These are phyloP conservation scores for Agonopterix heracliana DNA, from an alignment of 2,888 invertebrate species.

Conservation along the genomic window DNA sequence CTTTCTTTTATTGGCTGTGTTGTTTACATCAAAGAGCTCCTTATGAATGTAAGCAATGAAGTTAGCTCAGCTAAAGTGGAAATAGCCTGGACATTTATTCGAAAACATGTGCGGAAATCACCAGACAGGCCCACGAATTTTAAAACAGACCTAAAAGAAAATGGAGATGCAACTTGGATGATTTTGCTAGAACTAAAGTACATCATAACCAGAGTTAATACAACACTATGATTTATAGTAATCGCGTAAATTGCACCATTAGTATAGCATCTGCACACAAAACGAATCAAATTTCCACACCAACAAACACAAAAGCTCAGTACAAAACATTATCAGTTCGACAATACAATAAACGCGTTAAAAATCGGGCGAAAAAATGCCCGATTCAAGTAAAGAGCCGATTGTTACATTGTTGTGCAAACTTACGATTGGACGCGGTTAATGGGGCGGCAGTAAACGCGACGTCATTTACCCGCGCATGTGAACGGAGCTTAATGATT, in stretches of 20 bases:
- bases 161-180: no score
- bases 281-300: slow-evolving; percentile 72
- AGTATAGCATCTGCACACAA: slow-evolving; percentile 55
- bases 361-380: slow-evolving; percentile 62
- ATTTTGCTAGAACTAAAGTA: no score
- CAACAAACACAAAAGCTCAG: slow-evolving; percentile 36
- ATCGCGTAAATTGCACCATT: slow-evolving; percentile 44
- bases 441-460: slow-evolving; percentile 69
- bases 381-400: slow-evolving; percentile 65
- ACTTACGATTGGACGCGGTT: slow-evolving; percentile 68
- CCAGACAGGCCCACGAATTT: no score
- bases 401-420: slow-evolving; percentile 65
- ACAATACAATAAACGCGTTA: slow-evolving; percentile 57
- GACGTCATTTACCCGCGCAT: slow-evolving; percentile 47
- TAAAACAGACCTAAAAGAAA: no score
- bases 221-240: slow-evolving; percentile 50
- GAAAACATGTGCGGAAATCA: no score
- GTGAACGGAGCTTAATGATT: slow-evolving; percentile 70
- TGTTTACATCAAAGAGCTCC: no score
- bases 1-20: no score
- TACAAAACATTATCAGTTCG: slow-evolving; percentile 39
- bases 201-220: neutral
- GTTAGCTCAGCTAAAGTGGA: no score
- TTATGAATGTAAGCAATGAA: no score
- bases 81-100: no score